Base-by-base conservation (phyloP, 2,888 invertebrate species). In the Conchocele bisecta region DNA sequence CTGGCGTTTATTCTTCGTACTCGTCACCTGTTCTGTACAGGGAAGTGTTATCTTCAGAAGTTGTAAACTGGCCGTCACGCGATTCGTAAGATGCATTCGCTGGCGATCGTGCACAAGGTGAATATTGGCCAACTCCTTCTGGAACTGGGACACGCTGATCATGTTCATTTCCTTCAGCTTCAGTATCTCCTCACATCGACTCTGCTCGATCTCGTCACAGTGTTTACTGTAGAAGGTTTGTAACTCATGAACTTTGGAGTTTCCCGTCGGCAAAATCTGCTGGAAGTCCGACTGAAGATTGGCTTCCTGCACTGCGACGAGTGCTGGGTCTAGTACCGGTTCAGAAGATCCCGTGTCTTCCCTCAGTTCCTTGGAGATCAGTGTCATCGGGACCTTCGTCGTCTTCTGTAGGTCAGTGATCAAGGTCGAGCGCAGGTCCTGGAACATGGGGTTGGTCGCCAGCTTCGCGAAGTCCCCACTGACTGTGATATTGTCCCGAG, bases 251-350 rank as follows among this genome's bases (percentile, higher is more conserved):
- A 88, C 85, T 75, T 81, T 82, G 4, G 72, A 41, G 50, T 86
- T 83, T 15, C 71, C 73, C 13, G 79, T 57, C 4, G 82, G 72
- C 4, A 80, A 57, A 3, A 88, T 50, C 60, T 84, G 83, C 26
- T 83, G 82, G 74, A 88, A 88, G 46, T 88, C 88, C 0, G 85
- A 84, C 67, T 84, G 86, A 7, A 88, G 65, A 31, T 82, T 84
- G 13, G 88, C 86, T 60, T 88, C 87, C 73, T 88, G 87, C 6
- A 86, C 84, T 0, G 86, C 81, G 6, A 85, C 74, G n/a, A 79
- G 37, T n/a, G 81, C 65, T 1, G 82, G 76, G 42, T 85, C 82
- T 5, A 82, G 46, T n/a, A n/a, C n/a, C 2, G 53, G 22, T 3
- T 59, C 33, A n/a, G 28, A 35, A 20, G 46, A 17, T 4, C 28